Percentiles rank a stretch among this genome's conserved stretches.
Evolutionary conservation across 2,888 invertebrate genomes (phyloP).

Genomic region (Rotaria socialis): DNA sequence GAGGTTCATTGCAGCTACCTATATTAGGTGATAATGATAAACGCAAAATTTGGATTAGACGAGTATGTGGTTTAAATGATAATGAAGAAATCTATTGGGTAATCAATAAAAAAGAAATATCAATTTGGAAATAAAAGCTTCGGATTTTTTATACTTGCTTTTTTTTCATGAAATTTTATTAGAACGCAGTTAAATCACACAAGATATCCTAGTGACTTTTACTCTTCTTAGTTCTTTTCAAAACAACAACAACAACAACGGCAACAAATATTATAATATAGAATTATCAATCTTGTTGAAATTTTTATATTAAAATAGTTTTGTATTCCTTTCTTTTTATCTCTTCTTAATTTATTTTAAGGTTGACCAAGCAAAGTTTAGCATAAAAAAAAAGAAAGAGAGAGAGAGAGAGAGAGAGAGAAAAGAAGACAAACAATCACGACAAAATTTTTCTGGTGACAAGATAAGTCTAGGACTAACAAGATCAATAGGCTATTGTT

Average conservation of each 20-base stretch:
- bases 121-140: neutral
- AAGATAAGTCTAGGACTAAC: constrained; percentile 28
- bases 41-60: neutral
- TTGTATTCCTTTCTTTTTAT: no score
- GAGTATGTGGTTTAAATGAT: neutral
- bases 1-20: neutral
- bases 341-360: constrained; percentile 12
- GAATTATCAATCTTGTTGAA: no score
- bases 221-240: no score
- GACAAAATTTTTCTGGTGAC: neutral
- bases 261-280: no score
- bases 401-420: neutral
- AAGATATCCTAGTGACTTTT: no score
- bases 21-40: neutral
- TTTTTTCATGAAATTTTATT: no score
- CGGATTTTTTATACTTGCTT: no score
- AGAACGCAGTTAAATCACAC: no score
- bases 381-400: neutral
- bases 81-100: neutral
- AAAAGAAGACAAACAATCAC: constrained; percentile 4
- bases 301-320: no score
- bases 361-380: constrained; percentile 7
- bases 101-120: neutral
- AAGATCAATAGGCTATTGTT: constrained; percentile 28
- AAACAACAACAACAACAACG: no score